phyloP scores from a whole-genome alignment of 2,797 vertebrate genomes.

The Sylvia borin region DNA sequence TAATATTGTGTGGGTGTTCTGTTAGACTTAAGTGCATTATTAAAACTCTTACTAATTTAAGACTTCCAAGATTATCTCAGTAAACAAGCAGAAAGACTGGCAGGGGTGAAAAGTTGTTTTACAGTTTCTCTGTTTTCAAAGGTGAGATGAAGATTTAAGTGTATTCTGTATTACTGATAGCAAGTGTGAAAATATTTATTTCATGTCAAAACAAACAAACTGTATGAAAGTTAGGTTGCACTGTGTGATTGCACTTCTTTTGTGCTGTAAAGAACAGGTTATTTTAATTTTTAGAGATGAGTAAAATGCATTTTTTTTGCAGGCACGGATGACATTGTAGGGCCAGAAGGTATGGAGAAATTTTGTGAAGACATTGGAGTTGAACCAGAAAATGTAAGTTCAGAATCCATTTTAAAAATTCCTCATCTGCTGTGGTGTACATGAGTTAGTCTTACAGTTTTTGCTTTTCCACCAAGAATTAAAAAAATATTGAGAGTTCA shows the following conservation, averaged over 20 bases:
- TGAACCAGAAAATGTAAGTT: slow-evolving; percentile 96
- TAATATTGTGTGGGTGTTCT: background rate
- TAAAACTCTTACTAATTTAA: background rate
- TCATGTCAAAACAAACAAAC: background rate
- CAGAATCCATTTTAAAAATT: background rate
- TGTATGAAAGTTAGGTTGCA: background rate
- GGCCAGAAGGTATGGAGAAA: slow-evolving; percentile 99
- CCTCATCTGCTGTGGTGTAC: background rate
- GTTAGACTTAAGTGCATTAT: background rate
- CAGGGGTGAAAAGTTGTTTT: background rate
- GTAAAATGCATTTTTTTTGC: slow-evolving; percentile 30
- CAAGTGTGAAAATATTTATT: background rate
- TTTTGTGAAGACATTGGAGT: slow-evolving; percentile 99
- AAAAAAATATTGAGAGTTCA: background rate
- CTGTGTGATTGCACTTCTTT: background rate
- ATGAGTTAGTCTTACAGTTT: background rate
- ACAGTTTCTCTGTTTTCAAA: background rate
- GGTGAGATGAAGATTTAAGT: background rate
- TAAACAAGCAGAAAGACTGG: background rate
- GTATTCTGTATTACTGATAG: background rate
- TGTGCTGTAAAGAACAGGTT: background rate
- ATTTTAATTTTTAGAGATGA: background rate
- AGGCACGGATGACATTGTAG: slow-evolving; percentile 95
- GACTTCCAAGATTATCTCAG: background rate
- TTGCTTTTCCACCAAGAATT: background rate